phyloP scores from a whole-genome alignment of 2,888 invertebrate species.

The Odiellus spinosus region DNA sequence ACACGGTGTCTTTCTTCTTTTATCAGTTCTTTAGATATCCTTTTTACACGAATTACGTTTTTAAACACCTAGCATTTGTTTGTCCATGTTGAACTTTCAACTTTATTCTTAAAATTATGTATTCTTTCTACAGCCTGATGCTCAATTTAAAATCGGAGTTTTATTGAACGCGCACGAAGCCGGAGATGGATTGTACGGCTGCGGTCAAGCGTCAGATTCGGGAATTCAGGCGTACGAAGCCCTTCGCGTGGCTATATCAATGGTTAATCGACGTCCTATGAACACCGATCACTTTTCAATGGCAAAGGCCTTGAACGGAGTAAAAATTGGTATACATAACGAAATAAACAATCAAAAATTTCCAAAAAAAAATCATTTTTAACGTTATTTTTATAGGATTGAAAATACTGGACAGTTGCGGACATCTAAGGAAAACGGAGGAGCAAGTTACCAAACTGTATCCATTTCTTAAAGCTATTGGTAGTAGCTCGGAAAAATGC shows the following conservation, averaged over 20 bases:
- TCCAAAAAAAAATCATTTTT: too few species aligned
- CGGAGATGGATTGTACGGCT: slow-evolving; percentile 14
- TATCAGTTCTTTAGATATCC: too few species aligned
- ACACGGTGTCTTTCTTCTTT: too few species aligned
- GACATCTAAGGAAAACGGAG: slow-evolving; percentile 11
- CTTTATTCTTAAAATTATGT: too few species aligned
- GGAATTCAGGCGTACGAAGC: slow-evolving; percentile 26
- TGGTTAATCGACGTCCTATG: neutral
- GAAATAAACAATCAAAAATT: too few species aligned
- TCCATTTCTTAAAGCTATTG: slow-evolving; percentile 5
- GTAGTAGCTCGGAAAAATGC: too few species aligned
- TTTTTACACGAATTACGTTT: too few species aligned
- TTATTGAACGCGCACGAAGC: slow-evolving; percentile 12
- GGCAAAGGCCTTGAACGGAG: too few species aligned
- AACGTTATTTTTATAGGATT: slow-evolving; percentile 5
- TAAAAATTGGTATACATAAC: too few species aligned
- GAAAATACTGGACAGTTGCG: slow-evolving; percentile 13
- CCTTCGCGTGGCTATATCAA: slow-evolving; percentile 23
- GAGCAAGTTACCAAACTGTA: slow-evolving; percentile 13
- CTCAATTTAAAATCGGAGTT: slow-evolving; percentile 11
- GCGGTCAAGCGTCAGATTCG: slow-evolving; percentile 19
- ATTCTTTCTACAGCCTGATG: slow-evolving; percentile 6
- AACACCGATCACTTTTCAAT: too few species aligned
- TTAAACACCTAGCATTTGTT: too few species aligned
- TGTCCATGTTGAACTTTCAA: too few species aligned